Evolutionary conservation across 2,888 invertebrate genomes (phyloP).

Genomic region (Lepidocyrtinus sp.): DNA sequence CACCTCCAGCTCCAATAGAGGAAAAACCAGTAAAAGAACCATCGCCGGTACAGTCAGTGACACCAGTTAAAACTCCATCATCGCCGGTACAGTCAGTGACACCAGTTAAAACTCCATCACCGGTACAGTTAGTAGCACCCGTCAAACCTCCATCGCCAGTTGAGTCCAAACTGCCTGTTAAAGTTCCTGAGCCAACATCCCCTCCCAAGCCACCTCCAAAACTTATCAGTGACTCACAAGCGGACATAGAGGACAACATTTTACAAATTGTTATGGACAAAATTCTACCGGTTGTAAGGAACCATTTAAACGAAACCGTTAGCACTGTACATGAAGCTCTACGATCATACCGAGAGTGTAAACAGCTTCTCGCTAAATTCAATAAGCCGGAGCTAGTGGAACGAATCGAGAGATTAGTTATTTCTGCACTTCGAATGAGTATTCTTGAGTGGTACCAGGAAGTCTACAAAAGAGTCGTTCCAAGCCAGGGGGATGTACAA

Average conservation of each 20-base stretch:
- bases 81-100: background rate
- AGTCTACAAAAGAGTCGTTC: conserved; percentile 38
- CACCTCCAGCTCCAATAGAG: background rate
- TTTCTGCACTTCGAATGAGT: conserved; percentile 62
- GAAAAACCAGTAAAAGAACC: background rate
- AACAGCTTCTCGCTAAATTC: conserved; percentile 51
- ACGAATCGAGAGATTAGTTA: conserved; percentile 54
- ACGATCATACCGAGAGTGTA: conserved; percentile 55
- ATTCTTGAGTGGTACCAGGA: conserved; percentile 67
- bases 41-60: background rate
- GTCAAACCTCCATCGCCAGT: background rate
- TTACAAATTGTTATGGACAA: conserved; percentile 47
- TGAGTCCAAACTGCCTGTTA: too few species aligned
- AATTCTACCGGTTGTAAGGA: conserved; percentile 62
- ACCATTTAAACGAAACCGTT: conserved; percentile 63
- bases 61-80: background rate
- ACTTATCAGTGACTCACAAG: conserved; percentile 28
- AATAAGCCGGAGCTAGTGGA: conserved; percentile 31
- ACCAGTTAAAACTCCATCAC: background rate
- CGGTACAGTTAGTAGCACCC: background rate
- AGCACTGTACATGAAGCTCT: conserved; percentile 63
- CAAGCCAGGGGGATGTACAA: conserved; percentile 5
- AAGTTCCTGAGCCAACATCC: too few species aligned
- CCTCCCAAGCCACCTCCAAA: background rate
- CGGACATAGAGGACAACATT: conserved; percentile 49